These are phyloP conservation scores for Hydropsyche tenuis DNA, from an alignment of 1,140 invertebrate species.

Conservation along the genomic window DNA sequence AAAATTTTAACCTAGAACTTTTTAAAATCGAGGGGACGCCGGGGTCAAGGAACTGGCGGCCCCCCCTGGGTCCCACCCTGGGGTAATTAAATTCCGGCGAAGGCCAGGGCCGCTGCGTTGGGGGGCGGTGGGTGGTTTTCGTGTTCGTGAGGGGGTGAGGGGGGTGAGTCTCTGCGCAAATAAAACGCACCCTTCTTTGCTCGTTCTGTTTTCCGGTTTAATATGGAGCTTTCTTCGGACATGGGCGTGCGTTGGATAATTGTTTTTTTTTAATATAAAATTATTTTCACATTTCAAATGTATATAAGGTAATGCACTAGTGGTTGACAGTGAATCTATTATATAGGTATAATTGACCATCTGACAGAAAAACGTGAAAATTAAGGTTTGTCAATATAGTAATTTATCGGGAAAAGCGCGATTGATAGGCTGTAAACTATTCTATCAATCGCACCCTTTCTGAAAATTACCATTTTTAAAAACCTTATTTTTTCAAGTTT, in stretches of 20 bases:
- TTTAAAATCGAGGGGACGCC: slow-evolving; percentile 41
- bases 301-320: too few relatives aligned
- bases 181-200: slow-evolving; percentile 50
- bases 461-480: too few relatives aligned
- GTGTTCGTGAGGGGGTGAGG: neutral
- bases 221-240: slow-evolving; percentile 13
- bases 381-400: too few relatives aligned
- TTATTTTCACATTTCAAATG: too few relatives aligned
- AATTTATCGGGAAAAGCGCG: too few relatives aligned
- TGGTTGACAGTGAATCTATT: too few relatives aligned
- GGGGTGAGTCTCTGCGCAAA: slow-evolving; percentile 45
- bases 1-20: slow-evolving; percentile 49
- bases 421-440: too few relatives aligned
- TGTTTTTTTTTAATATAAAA: too few relatives aligned
- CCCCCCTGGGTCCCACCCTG: slow-evolving; percentile 31
- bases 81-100: slow-evolving; percentile 50
- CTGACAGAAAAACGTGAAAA: too few relatives aligned
- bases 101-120: slow-evolving; percentile 35
- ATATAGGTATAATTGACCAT: too few relatives aligned
- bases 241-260: slow-evolving; percentile 18
- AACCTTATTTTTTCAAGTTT: too few relatives aligned
- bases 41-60: slow-evolving; percentile 1
- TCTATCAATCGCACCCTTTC: too few relatives aligned
- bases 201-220: slow-evolving; percentile 45
- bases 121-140: slow-evolving; percentile 15